Conservation (phyloP, 2,797 vertebrate species). For the Prunella strophiata region DNA sequence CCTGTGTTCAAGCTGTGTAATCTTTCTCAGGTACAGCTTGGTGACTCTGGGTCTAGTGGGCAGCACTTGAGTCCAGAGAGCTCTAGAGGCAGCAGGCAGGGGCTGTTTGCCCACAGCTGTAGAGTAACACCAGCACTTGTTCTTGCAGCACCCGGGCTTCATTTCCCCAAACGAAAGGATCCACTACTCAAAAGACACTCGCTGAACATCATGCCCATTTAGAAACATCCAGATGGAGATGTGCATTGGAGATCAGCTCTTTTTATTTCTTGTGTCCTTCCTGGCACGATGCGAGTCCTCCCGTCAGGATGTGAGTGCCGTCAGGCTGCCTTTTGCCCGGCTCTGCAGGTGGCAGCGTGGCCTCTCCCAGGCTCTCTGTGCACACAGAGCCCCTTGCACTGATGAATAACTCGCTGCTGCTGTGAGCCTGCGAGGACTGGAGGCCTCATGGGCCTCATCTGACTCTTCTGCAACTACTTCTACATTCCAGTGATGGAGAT, state of each 20-base stretch:
- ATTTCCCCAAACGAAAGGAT: not conserved
- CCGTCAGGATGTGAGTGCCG: not conserved
- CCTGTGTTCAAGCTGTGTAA: not conserved
- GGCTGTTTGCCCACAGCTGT: too few species aligned
- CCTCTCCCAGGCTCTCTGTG: not conserved
- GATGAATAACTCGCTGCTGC: not conserved
- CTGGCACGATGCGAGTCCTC: fast-evolving
- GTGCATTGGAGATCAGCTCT: not conserved
- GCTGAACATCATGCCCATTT: not conserved
- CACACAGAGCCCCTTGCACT: not conserved
- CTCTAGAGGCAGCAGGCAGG: fast-evolving
- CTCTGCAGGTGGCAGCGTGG: fast-evolving
- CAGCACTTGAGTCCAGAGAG: not conserved
- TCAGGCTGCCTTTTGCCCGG: not conserved
- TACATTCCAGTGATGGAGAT: constrained; percentile 27
- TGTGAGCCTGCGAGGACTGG: not conserved
- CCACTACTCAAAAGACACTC: fast-evolving
- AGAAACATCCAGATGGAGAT: not conserved
- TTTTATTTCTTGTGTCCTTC: not conserved
- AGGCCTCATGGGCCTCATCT: not conserved
- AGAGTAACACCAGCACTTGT: not conserved
- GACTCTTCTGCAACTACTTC: not conserved
- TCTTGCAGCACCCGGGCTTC: not conserved
- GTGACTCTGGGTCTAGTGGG: not conserved
- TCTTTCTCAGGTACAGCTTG: not conserved